Base-by-base conservation (phyloP, 2,888 invertebrate genomes). In the Metallyticus violacea region DNA sequence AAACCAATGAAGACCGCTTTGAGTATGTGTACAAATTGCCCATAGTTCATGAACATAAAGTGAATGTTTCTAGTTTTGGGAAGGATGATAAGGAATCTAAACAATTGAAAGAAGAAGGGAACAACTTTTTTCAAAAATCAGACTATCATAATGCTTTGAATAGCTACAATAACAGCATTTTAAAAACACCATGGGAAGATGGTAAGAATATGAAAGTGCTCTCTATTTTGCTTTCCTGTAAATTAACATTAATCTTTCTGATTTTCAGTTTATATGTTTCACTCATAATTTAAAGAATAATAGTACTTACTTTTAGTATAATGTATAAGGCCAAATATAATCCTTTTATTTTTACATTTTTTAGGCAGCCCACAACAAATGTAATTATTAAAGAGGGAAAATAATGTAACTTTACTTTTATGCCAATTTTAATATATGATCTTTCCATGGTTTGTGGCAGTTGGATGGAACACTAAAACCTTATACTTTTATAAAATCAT, bases 51-150 rank as follows among this genome's bases (percentile, higher is more conserved):
- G 90, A 91, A 26, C 89, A 92, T 28, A 90, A 90, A 77, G 88
- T 90, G 88, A 92, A 92, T 81, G 90, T 91, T 15, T 92, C 92
- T 89, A 92, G 92, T 76, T 92, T 92, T 88, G 91, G 91, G 87
- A 95, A 97, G 91, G 93, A 93, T 90, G 90, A 93, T 7, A 92
- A 93, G 86, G 93, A 93, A 89, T 95, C 96, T 7, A 92, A 93
- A n/a, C 92, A 93, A 88, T 91, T 94, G 76, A 97, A 97, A 91
- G 93, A 94, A 89, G 93, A 93, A 87, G 97, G 97, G 3, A 97
- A 97, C 90, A 92, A 93, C 88, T 94, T 94, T 6, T 97, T 97
- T 89, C 95, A 95, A 89, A 94, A 93, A 89, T 95, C 95, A 85
- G 94, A 96, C 89, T 96, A 95, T 93, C 90, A 91, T 40, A 94